Evolutionary conservation across 2,113 vertebrate species (phyloP), one percentile per base, ranked within the genome.

Genomic region (Saguinus imperator): DNA sequence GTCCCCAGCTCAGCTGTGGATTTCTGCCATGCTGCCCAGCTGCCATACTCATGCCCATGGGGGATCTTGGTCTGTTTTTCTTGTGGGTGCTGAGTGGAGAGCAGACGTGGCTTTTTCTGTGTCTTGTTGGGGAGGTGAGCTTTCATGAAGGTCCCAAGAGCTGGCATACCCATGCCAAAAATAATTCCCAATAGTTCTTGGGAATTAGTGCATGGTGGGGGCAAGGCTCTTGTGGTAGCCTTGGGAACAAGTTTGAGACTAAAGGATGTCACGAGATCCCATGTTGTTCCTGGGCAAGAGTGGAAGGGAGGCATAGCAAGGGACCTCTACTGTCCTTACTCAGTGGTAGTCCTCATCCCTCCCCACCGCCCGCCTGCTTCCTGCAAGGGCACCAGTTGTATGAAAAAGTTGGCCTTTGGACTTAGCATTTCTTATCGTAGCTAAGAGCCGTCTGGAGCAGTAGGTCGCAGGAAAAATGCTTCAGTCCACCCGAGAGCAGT

Each of bases 271-370:
- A 0, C 5, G 76, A 48, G 57, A 35, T 64, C 52, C 82, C 6
- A 0, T 2, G 10, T 14, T 16, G 50, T 35, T 58, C 70, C 70
- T 6, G 14, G 75, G 16, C 0, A 13, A 6, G 1, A n/a, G 37
- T 43, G 48, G 32, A 77, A n/a, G 25, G 64, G 43, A 14, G 43
- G 10, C 0, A 0, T 7, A 43, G 75, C 9, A 48, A 73, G 61
- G 86, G 83, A 11, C 2, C 12, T 29, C 37, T 13, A 18, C 48
- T 61, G 32, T 29, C 66, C 43, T 43, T 14, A 8, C 35, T 10
- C 9, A 32, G 12, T 0, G 0, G 32, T 13, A n/a, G 45, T n/a
- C 57, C 57, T 37, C 66, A 11, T 43, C 20, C 40, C 50, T 29
- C 6, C n/a, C 75, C 43, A 18, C 66, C 52, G 27, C 48, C 55